phyloP scores from a whole-genome alignment of 2,113 vertebrate species.

The Acrocephalus kingi region DNA sequence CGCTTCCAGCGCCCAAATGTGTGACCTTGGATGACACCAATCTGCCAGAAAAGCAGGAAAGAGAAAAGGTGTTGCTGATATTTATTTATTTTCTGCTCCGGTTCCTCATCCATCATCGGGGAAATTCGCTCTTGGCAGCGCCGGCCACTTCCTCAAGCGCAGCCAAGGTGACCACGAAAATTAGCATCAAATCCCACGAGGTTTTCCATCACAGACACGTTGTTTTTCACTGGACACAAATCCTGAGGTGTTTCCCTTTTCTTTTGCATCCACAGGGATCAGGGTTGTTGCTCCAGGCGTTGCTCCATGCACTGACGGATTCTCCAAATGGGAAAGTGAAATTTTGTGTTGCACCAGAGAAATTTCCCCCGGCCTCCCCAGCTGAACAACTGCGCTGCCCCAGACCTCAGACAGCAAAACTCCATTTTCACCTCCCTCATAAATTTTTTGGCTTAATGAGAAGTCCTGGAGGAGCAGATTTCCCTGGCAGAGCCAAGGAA shows the following conservation, averaged over 20 bases:
- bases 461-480: background rate
- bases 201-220: background rate
- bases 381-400: background rate
- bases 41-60: background rate
- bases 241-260: background rate
- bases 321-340: background rate
- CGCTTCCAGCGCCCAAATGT: background rate
- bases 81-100: conserved; percentile 8
- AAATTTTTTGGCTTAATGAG: background rate
- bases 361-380: background rate
- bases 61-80: conserved; percentile 41
- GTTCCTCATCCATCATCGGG: conserved; percentile 52
- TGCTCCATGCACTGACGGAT: background rate
- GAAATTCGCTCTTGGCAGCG: conserved; percentile 40
- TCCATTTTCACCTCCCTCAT: background rate
- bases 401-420: background rate
- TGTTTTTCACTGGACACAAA: conserved; percentile 2
- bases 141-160: background rate
- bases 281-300: background rate
- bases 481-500: background rate
- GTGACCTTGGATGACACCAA: conserved; percentile 50
- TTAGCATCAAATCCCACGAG: conserved; percentile 6
- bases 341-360: background rate
- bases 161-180: conserved; percentile 53
- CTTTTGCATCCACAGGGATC: background rate